Base-by-base conservation (phyloP, 2,113 vertebrate genomes). In the Dendropsophus ebraccatus region DNA sequence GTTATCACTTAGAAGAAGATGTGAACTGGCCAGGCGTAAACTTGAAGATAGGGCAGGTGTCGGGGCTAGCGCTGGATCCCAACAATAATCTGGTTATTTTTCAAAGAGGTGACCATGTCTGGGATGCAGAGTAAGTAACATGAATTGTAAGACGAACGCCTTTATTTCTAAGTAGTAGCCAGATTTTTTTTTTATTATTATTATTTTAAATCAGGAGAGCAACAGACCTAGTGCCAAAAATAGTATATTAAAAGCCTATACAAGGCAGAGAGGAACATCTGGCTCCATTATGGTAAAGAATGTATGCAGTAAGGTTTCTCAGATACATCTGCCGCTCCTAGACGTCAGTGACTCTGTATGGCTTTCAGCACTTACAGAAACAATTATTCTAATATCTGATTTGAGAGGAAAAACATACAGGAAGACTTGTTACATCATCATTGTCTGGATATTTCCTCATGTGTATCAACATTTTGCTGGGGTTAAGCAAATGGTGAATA, bases 1-100 rank as follows among this genome's bases (percentile, higher is more conserved):
- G 95, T 89, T 92, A 94, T 88, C 96, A 97, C 76, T 88, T 97
- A 90, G 96, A 96, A 90, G 96, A 98, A 84, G 91, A 90, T 78
- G 47, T 92, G 50, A 90, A 92, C 0, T 99, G 97, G 98, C 96
- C 96, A 32, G 95, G 94, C 58, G 89, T 92, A 56, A 92, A 93
- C 49, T 92, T 99, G 41, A 92, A 94, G 89, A 90, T 99, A 80
- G 97, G 97, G 47, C 97, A 99, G 88, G 96, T 99, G 90, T 98
- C 97, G 80, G 98, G 97, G 35, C 91, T 99, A 82, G 96, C 97
- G 50, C 88, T 99, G 25, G 96, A 99, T 88, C 90, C 91, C 74
- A 91, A 94, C 65, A 95, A 95, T 84, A 97, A 99, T 89, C 87
- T 99, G 85, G 95, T 99, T 86, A 93, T 99, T 89, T 99, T 99